A percentile compares a stretch with the other conserved stretches of the same genome.
Evolutionary conservation across 2,113 vertebrate genomes (phyloP).

Genomic region (Sander lucioperca): DNA sequence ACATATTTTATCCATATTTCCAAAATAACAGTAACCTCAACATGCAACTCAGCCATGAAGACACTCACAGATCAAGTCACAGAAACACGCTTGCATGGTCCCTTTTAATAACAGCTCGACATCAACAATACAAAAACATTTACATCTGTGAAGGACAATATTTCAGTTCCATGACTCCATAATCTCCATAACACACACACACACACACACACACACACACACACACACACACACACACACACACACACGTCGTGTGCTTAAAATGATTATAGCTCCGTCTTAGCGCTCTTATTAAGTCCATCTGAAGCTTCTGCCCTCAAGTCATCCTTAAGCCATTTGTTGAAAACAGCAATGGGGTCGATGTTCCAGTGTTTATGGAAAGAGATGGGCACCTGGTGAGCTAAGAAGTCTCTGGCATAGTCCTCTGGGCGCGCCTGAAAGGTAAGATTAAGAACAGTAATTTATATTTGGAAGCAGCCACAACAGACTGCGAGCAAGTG

Average conservation of each 20-base stretch:
- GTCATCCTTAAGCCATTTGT: slow-evolving; percentile 90
- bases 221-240: neutral
- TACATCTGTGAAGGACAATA: slow-evolving; percentile 55
- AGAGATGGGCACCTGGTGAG: slow-evolving; percentile 96
- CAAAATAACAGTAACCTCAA: slow-evolving; percentile 47
- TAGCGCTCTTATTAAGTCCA: slow-evolving; percentile 65
- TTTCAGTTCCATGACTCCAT: slow-evolving; percentile 41
- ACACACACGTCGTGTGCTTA: slow-evolving; percentile 26
- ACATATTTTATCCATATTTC: slow-evolving; percentile 45
- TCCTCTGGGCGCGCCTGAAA: slow-evolving; percentile 94
- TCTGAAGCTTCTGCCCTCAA: slow-evolving; percentile 36
- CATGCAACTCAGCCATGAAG: slow-evolving; percentile 61
- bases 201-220: slow-evolving; percentile 31
- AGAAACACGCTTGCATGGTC: slow-evolving; percentile 39
- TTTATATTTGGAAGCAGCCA: slow-evolving; percentile 54
- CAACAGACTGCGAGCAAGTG: slow-evolving; percentile 7
- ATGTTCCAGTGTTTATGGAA: slow-evolving; percentile 99
- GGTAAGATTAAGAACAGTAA: slow-evolving; percentile 59
- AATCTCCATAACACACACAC: too few species aligned
- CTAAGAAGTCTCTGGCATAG: slow-evolving; percentile 91
- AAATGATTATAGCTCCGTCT: slow-evolving; percentile 88
- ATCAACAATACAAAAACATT: slow-evolving; percentile 71
- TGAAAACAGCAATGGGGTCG: slow-evolving; percentile 92
- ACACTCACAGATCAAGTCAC: slow-evolving; percentile 24
- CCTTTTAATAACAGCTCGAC: slow-evolving; percentile 46